Evolutionary conservation across 2,797 vertebrate species (phyloP).

Genomic region (Tadarida brasiliensis): DNA sequence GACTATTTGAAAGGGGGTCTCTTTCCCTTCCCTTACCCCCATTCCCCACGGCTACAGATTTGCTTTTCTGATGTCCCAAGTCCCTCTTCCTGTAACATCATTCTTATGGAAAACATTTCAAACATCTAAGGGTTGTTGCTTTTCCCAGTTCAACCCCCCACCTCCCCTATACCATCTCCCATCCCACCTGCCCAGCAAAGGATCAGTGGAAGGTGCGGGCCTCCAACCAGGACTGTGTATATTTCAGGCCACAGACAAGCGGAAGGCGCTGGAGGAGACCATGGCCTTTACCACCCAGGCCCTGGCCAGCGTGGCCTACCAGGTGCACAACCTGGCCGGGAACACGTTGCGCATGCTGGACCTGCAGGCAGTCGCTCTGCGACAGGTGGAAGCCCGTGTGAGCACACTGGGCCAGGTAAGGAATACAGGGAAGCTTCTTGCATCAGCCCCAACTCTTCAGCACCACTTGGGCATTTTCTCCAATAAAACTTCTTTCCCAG

Average conservation of each 20-base stretch:
- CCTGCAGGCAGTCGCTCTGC: slow-evolving; percentile 89
- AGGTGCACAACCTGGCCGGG: slow-evolving; percentile 93
- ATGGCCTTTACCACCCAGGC: slow-evolving; percentile 94
- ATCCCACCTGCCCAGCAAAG: background rate
- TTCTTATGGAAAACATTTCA: background rate
- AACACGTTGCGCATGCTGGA: slow-evolving; percentile 92
- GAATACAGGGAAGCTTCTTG: background rate
- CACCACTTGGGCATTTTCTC: background rate
- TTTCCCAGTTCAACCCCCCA: background rate
- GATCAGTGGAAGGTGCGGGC: background rate
- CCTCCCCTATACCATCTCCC: background rate
- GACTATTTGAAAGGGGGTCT: background rate
- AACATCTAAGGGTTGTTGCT: background rate
- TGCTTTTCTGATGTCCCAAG: background rate
- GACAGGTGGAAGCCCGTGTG: slow-evolving; percentile 91
- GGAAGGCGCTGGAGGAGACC: slow-evolving; percentile 92
- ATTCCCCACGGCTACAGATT: background rate
- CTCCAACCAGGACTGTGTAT: slow-evolving; percentile 29
- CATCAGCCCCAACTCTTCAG: background rate
- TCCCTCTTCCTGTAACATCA: background rate
- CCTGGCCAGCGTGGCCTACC: slow-evolving; percentile 95
- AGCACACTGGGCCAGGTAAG: slow-evolving; percentile 91
- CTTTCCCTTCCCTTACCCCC: background rate
- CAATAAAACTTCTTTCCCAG: background rate
- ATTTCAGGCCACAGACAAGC: slow-evolving; percentile 91